Evolutionary conservation across 2,113 vertebrate species (phyloP).

Genomic region (Rhombomys opimus): DNA sequence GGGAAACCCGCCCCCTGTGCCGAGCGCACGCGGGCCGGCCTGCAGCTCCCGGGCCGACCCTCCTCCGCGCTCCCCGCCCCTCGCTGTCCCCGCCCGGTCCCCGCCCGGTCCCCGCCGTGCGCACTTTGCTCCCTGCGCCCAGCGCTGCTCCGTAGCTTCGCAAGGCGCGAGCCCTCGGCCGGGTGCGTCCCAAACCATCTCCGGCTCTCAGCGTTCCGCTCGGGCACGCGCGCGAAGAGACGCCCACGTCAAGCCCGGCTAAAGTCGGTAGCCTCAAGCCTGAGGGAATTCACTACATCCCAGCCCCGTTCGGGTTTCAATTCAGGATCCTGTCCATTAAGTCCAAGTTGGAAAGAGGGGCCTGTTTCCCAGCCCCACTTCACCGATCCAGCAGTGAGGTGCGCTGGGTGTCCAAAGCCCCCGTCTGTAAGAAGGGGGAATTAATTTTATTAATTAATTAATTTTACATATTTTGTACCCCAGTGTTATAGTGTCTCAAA

Average conservation of each 20-base stretch:
- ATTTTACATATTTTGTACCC: background rate
- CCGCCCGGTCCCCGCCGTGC: background rate
- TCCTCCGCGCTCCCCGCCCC: background rate
- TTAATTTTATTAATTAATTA: background rate
- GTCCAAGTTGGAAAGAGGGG: background rate
- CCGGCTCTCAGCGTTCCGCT: background rate
- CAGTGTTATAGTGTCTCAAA: background rate
- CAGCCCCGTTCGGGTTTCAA: background rate
- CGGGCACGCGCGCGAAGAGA: background rate
- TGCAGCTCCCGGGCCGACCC: background rate
- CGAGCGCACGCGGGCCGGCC: constrained; percentile 42
- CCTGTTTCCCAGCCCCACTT: background rate
- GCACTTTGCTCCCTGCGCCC: background rate
- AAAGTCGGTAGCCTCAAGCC: background rate
- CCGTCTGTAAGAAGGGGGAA: background rate
- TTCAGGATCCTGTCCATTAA: background rate
- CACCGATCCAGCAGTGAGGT: background rate
- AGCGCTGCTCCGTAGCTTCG: background rate
- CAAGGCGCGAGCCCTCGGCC: too few relatives aligned
- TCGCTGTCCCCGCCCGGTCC: background rate
- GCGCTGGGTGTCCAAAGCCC: background rate
- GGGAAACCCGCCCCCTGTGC: constrained; percentile 68
- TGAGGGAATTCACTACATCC: background rate
- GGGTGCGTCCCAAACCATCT: background rate
- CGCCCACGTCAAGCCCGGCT: background rate